These are phyloP conservation scores for Pyrrhosoma nymphula DNA, from an alignment of 2,888 invertebrate genomes.

Conservation along the genomic window DNA sequence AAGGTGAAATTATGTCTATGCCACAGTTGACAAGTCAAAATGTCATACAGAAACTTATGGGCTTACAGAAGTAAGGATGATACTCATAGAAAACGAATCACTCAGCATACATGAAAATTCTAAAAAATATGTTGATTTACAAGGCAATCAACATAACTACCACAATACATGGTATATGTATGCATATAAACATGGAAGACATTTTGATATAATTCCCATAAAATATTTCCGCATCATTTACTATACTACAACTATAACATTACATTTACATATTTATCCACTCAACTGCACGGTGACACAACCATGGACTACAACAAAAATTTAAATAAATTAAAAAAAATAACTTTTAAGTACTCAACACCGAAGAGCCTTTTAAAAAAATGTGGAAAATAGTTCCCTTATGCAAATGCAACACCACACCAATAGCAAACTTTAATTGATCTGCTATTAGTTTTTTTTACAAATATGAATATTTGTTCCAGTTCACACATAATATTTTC, in stretches of 20 bases:
- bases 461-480: neutral
- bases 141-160: neutral
- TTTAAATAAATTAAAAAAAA: neutral
- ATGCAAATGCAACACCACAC: neutral
- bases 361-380: neutral
- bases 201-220: neutral
- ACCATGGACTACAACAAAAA: neutral
- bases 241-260: neutral
- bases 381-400: neutral
- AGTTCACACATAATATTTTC: neutral
- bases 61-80: neutral
- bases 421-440: neutral
- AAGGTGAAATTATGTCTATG: neutral
- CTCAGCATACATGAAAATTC: neutral
- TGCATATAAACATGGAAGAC: constrained; percentile 9
- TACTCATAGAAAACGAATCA: neutral
- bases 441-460: neutral
- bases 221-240: neutral
- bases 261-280: neutral
- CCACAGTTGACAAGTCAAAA: neutral
- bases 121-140: neutral
- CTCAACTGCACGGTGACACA: neutral
- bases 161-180: neutral
- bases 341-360: neutral
- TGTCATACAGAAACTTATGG: neutral